Evolutionary conservation across 2,888 invertebrate genomes (phyloP).

Genomic region (Melitaea athalia): DNA sequence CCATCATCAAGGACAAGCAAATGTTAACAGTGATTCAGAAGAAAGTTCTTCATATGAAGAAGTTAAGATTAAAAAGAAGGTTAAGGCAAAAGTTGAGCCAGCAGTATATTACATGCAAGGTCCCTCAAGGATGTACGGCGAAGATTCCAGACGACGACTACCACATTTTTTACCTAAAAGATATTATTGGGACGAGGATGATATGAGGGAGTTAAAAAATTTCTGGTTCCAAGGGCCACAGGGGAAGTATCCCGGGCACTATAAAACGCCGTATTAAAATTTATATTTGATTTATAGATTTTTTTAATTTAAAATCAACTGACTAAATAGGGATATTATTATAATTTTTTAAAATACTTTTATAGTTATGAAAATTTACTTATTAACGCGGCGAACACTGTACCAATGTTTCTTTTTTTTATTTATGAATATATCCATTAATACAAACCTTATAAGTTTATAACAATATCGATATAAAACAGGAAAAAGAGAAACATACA

Average conservation of each 20-base stretch:
- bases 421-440: too few relatives aligned
- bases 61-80: background rate
- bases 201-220: slow-evolving; percentile 53
- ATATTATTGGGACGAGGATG: slow-evolving; percentile 53
- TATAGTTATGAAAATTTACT: too few relatives aligned
- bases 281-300: background rate
- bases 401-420: too few relatives aligned
- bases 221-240: slow-evolving; percentile 62
- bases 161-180: slow-evolving; percentile 61
- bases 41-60: slow-evolving; percentile 9
- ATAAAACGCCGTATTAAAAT: slow-evolving; percentile 41
- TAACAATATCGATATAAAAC: too few relatives aligned
- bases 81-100: slow-evolving; percentile 1
- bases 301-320: background rate
- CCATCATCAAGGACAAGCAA: too few relatives aligned
- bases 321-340: too few relatives aligned
- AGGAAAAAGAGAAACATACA: too few relatives aligned
- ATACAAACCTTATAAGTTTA: too few relatives aligned
- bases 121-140: slow-evolving; percentile 33
- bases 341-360: too few relatives aligned
- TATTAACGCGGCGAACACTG: too few relatives aligned
- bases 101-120: slow-evolving; percentile 41
- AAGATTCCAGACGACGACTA: slow-evolving; percentile 45
- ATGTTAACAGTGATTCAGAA: slow-evolving; percentile 17
- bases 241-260: slow-evolving; percentile 46